Evolutionary conservation across 2,797 vertebrate species (phyloP), one percentile per base, ranked within the genome.

Genomic region (Phoxinus dragarum): DNA sequence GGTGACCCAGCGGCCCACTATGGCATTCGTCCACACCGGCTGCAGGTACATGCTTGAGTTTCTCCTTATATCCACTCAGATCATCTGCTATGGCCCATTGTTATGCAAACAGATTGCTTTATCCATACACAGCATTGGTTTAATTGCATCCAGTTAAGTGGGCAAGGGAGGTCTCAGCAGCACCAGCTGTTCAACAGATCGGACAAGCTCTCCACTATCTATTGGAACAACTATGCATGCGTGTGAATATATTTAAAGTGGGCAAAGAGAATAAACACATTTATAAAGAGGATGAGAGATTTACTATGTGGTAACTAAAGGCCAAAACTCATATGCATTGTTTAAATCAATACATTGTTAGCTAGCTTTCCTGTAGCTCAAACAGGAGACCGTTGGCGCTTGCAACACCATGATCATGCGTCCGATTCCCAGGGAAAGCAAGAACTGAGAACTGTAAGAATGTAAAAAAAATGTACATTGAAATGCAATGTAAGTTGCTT

Each of bases 121-220:
- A 82, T 81, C 85, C 42, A 49, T 52, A 73, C 80, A 83, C 54
- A 52, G 67, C 80, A 72, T 49, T 78, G 72, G 23, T 78, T 86
- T 86, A 86, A 86, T 82, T 79, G 74, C 85, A 83, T 79, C 74
- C 81, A 79, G 80, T 78, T 72, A 78, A 78, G 74, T 71, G 54
- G 80, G 64, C 74, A 71, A 61, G 56, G 54, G 81, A 86, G 85
- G 74, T 81, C 64, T 82, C 72, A 44, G 49, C 34, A 76, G 52
- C 40, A 54, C 52, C 52, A 67, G 31, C 66, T 77, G 85, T 72
- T 82, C 36, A 69, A 76, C 74, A 69, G 64, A 84, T 84, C 49
- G 1, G 27, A 77, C 34, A 42, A 76, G 72, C 44, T 83, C 72
- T 52, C 61, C 49, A 56, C 74, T 69, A 77, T 69, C 49, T 42